Evolutionary conservation across 1,140 invertebrate species (phyloP), one percentile per base, ranked within the genome.

Genomic region (Uloborus diversus): DNA sequence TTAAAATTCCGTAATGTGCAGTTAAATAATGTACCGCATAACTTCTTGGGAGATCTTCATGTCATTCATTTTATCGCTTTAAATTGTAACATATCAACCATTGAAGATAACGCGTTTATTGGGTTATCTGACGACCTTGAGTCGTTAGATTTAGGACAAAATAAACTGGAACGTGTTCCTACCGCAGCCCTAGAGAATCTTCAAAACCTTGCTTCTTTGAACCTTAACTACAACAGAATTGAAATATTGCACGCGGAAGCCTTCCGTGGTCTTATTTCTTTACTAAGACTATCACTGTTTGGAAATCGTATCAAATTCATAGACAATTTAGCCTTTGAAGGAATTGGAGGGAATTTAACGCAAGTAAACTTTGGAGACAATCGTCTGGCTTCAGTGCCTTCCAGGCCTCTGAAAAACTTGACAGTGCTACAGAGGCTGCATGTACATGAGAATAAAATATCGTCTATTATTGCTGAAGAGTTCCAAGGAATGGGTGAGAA

Each of bases 41-140:
- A 93, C 85, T 90, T 95, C 37, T 94, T 96, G 85, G 88, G 94
- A n/a, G 94, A 93, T 7, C 87, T 96, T 82, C 93, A 94, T 83
- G 94, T 96, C 80, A 91, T 92, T 81, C 94, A 96, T 84, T 89
- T 96, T 11, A 94, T 93, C 30, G 93, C 95, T 20, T 93, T 94
- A 83, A 94, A 95, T 85, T 94, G 84, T 32, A 82, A 79, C 42
- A 73, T 84, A 1, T 53, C 59, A 1, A 42, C 27, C n/a, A 61
- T 84, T 0, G 82, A 84, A 17, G 61, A 79, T 13, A 27, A 65
- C 3, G 81, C 83, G 2, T 83, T 84, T 33, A 5, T 33, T 9
- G 80, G 71, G 9, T 14, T 83, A 20, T 93, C 30, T 3, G 78
- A 82, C 3, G 32, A 64, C 13, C 42, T 85, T 2, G 83, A 85